Evolutionary conservation across 1,140 invertebrate species (phyloP).

Genomic region (Charaxes varanes): DNA sequence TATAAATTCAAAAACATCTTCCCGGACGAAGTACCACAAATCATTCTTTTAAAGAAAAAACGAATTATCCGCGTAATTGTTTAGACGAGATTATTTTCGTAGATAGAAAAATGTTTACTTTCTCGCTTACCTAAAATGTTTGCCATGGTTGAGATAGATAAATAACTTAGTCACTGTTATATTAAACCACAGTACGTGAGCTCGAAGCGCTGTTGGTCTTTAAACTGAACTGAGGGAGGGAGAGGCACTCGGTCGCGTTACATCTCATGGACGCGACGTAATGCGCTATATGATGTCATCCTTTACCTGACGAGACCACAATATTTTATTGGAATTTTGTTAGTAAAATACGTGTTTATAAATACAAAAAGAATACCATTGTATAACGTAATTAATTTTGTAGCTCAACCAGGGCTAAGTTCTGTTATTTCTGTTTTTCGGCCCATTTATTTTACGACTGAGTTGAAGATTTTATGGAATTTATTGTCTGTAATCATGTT

Average conservation of each 20-base stretch:
- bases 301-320: constrained; percentile 14
- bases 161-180: constrained; percentile 27
- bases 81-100: neutral
- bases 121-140: constrained; percentile 54
- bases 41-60: neutral
- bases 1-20: constrained; percentile 1
- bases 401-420: too few relatives aligned
- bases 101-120: constrained; percentile 3
- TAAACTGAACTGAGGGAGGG: constrained; percentile 35
- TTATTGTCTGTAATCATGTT: too few relatives aligned
- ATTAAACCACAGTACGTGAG: constrained; percentile 29
- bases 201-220: constrained; percentile 28
- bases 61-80: too few relatives aligned
- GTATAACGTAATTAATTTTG: too few relatives aligned
- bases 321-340: neutral
- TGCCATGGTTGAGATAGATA: constrained; percentile 38
- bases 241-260: constrained; percentile 15
- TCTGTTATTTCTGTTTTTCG: too few relatives aligned
- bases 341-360: too few relatives aligned
- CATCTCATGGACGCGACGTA: constrained; percentile 34
- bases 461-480: too few relatives aligned
- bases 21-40: neutral
- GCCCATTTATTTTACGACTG: too few relatives aligned
- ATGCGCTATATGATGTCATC: constrained; percentile 53
- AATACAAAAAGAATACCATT: too few relatives aligned